Base-by-base conservation (phyloP, 2,797 vertebrate species). In the Ataeniobius toweri region DNA sequence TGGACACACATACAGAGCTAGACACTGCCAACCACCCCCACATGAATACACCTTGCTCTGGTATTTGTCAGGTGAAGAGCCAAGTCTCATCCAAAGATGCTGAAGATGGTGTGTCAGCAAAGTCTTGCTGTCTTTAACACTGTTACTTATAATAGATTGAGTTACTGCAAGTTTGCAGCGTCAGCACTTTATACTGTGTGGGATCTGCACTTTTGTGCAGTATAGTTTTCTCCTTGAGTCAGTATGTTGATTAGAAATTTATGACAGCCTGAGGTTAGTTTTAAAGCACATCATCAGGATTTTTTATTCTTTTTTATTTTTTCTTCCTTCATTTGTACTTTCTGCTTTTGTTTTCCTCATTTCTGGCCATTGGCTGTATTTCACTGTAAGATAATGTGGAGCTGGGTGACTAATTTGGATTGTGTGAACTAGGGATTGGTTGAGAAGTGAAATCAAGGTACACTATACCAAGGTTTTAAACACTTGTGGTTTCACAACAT, bases 101-200 rank as follows among this genome's bases (percentile, higher is more conserved):
- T 74, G 51, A 90, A 91, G 89, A 91, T 65, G 53, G 83, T 36
- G 75, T 26, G 65, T 89, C 91, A 88, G 91, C 90, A 84, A 56
- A 80, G 28, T 31, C 79, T 36, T 26, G 26, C 48, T 65, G n/a
- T 41, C 68, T 77, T 80, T 63, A 59, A 28, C 71, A 85, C 71
- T n/a, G 73, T 83, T 77, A 82, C 81, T 86, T 65, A 77, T 63
- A 79, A 77, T 70, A 90, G 89, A 84, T 89, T 74, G 13, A 44
- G 82, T 88, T 88, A 80, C 83, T 71, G 67, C 81, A 26, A 0
- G 10, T 75, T 67, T 85, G 86, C 89, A 90, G 79, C 59, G 63
- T 87, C 44, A 55, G 79, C 82, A 78, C 74, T 81, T 78, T 48
- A 82, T 18, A 1, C 73, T 77, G 55, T 74, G 73, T 53, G 55